Conservation (phyloP, 2,113 vertebrate species). For the Scatophagus argus region DNA sequence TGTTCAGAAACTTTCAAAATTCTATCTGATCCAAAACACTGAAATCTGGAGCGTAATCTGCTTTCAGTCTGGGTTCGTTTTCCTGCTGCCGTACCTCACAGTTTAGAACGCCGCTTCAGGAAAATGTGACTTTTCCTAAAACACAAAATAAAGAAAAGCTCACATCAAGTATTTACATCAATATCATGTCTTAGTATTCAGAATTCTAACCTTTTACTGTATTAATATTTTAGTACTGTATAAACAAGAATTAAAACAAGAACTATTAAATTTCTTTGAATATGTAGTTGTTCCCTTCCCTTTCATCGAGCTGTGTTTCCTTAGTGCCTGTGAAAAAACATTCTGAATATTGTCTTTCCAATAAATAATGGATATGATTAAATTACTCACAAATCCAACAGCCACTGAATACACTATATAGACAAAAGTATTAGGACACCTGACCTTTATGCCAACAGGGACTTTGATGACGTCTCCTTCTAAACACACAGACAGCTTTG, state of each 20-base stretch:
- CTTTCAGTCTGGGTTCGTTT: neutral
- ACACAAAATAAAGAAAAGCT: neutral
- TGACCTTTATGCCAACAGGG: conserved; percentile 24
- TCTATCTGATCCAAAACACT: neutral
- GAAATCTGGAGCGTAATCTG: too few relatives aligned
- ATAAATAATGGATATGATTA: neutral
- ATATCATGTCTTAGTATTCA: neutral
- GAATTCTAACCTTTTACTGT: neutral
- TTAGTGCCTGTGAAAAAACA: neutral
- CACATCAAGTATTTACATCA: neutral
- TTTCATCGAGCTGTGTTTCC: neutral
- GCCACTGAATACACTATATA: too few relatives aligned
- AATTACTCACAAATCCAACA: neutral
- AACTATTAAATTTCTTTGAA: too few relatives aligned
- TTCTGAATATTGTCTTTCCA: neutral
- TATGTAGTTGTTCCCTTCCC: neutral
- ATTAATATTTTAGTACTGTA: neutral
- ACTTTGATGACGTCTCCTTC: too few relatives aligned
- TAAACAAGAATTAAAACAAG: too few relatives aligned
- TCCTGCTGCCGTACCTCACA: neutral
- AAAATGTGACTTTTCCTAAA: neutral
- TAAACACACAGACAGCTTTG: too few relatives aligned
- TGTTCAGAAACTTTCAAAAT: conserved; percentile 1
- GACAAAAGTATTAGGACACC: too few relatives aligned
- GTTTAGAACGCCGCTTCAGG: neutral